These are phyloP conservation scores for Cyprinus carpio DNA, from an alignment of 2,113 vertebrate species.

Conservation along the genomic window DNA sequence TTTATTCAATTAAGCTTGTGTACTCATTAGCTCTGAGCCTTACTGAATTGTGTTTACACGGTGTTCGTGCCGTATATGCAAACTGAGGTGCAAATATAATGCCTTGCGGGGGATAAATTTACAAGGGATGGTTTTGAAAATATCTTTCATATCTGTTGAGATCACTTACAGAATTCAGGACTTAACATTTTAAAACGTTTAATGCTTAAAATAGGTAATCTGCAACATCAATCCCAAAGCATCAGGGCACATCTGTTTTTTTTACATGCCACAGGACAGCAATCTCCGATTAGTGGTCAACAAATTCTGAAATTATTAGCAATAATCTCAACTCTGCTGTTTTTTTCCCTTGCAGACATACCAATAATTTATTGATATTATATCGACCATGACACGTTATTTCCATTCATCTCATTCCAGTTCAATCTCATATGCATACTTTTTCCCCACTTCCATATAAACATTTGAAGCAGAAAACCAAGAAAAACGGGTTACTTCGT, in stretches of 20 bases:
- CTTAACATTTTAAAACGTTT: background rate
- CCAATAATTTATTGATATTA: background rate
- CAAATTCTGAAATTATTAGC: background rate
- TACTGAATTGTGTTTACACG: conserved; percentile 42
- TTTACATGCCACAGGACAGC: too few relatives aligned
- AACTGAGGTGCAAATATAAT: background rate
- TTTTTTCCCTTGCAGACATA: background rate
- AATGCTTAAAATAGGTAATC: background rate
- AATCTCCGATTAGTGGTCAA: background rate
- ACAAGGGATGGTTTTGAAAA: background rate
- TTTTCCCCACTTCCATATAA: background rate
- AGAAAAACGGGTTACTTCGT: background rate
- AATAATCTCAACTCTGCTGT: background rate
- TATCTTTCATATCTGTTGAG: background rate
- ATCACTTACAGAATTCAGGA: background rate
- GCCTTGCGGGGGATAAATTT: background rate
- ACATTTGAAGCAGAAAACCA: background rate
- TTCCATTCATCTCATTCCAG: too few relatives aligned
- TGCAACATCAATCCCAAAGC: background rate
- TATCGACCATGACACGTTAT: background rate
- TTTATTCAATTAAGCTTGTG: conserved; percentile 67
- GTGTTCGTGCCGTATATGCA: background rate
- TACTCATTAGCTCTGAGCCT: conserved; percentile 53
- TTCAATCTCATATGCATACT: background rate
- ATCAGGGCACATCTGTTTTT: too few relatives aligned